A percentile compares a stretch with the other conserved stretches of the same genome.
These are phyloP conservation scores for Pseudomyrmex concolor DNA, from an alignment of 1,140 invertebrate species.

Conservation along the genomic window DNA sequence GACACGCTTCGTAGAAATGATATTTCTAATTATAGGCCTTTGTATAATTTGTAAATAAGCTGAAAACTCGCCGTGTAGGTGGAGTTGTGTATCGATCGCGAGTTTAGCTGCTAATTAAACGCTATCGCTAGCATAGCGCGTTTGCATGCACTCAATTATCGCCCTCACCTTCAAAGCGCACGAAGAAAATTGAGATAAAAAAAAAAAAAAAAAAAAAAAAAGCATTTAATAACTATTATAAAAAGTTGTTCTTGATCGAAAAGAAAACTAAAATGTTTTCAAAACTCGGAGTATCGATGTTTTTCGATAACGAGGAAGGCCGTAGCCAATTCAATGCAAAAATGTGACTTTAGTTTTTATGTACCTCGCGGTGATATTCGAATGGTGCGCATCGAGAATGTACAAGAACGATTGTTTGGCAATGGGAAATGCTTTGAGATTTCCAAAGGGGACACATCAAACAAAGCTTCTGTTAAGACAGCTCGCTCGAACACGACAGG, in stretches of 20 bases:
- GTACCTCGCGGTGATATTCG: neutral
- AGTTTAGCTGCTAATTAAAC: conserved; percentile 55
- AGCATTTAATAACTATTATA: neutral
- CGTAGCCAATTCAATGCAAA: neutral
- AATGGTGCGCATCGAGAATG: neutral
- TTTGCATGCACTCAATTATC: conserved; percentile 51
- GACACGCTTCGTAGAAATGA: conserved; percentile 5
- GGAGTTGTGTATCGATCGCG: conserved; percentile 47
- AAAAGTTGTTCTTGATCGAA: neutral
- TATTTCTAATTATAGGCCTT: conserved; percentile 17
- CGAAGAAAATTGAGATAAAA: neutral
- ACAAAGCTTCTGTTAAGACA: conserved; percentile 66
- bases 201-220: conserved; percentile 22
- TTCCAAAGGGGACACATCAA: conserved; percentile 16
- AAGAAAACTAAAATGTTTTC: neutral
- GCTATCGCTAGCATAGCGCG: conserved; percentile 30
- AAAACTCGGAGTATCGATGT: neutral
- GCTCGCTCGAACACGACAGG: conserved; percentile 15
- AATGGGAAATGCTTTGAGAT: neutral
- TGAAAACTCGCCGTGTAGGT: conserved; percentile 18
- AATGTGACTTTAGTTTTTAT: too few relatives aligned
- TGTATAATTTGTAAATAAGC: conserved; percentile 46
- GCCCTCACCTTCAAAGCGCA: conserved; percentile 12
- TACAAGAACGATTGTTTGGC: neutral
- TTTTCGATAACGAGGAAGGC: neutral